phyloP scores from a whole-genome alignment of 2,888 invertebrate species.

The Saturnia pavonia region DNA sequence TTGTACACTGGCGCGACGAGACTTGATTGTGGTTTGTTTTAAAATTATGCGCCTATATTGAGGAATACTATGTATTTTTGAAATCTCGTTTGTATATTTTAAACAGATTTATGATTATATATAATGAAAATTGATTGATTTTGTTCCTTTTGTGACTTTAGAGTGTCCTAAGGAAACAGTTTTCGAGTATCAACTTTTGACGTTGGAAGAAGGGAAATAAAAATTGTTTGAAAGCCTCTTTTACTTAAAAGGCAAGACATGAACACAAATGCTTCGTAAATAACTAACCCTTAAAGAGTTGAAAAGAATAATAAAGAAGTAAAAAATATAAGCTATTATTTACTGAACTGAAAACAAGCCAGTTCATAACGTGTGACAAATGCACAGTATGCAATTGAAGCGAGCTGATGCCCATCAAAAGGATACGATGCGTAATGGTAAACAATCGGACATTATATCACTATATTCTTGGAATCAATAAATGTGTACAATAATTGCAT shows the following conservation, averaged over 20 bases:
- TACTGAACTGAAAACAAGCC: neutral
- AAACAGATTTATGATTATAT: neutral
- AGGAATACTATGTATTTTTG: too few relatives aligned
- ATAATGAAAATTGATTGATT: neutral
- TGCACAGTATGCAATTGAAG: neutral
- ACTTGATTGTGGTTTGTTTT: neutral
- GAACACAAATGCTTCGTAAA: too few relatives aligned
- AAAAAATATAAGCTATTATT: neutral
- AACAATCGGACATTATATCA: constrained; percentile 2
- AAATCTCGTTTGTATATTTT: too few relatives aligned
- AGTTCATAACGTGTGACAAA: neutral
- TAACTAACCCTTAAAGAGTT: neutral
- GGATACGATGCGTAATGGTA: neutral
- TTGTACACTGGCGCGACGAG: neutral
- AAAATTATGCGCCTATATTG: neutral
- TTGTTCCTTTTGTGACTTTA: neutral
- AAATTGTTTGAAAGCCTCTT: neutral
- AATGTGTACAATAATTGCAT: neutral
- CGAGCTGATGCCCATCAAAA: neutral
- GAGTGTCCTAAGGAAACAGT: neutral
- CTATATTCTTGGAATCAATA: constrained; percentile 6
- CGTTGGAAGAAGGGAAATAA: neutral
- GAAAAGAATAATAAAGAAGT: neutral
- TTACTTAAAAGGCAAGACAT: too few relatives aligned
- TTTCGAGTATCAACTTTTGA: neutral